Evolutionary conservation across 2,113 vertebrate species (phyloP).

Genomic region (Rhegmatorhina hoffmannsi): DNA sequence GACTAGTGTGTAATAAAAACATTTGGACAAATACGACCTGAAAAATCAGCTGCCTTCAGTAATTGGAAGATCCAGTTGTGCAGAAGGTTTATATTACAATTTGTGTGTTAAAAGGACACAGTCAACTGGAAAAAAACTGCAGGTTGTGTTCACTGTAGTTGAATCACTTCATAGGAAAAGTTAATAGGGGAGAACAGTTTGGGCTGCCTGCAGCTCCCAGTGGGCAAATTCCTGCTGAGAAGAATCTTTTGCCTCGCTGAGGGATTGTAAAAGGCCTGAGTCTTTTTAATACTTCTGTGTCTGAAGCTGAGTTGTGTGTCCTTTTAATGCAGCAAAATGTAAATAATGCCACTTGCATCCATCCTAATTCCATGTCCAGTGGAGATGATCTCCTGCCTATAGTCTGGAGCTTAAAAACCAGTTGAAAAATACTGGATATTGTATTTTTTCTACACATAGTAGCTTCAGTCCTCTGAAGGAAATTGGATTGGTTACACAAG

Average conservation of each 20-base stretch:
- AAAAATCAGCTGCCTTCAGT: constrained; percentile 22
- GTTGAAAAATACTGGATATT: constrained; percentile 18
- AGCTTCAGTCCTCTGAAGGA: constrained; percentile 35
- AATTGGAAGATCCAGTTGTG: constrained; percentile 31
- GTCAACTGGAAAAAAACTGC: neutral
- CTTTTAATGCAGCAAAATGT: constrained; percentile 46
- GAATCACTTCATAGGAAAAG: neutral
- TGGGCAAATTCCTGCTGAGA: neutral
- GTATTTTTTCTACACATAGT: constrained; percentile 3
- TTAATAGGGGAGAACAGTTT: neutral
- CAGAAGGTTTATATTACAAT: constrained; percentile 16
- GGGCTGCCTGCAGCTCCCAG: neutral
- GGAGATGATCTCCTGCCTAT: neutral
- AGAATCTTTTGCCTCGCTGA: neutral
- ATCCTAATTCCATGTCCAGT: neutral
- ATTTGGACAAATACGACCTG: neutral
- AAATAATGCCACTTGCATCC: neutral
- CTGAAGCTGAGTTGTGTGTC: neutral
- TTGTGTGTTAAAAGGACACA: constrained; percentile 55
- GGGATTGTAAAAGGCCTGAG: neutral
- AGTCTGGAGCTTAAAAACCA: constrained; percentile 38
- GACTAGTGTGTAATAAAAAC: constrained; percentile 40
- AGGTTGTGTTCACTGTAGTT: neutral
- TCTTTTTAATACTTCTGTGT: neutral
- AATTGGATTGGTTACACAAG: constrained; percentile 62